Conservation (phyloP, 2,888 invertebrate species). For the Kuschelorhynchus macadamiae region DNA sequence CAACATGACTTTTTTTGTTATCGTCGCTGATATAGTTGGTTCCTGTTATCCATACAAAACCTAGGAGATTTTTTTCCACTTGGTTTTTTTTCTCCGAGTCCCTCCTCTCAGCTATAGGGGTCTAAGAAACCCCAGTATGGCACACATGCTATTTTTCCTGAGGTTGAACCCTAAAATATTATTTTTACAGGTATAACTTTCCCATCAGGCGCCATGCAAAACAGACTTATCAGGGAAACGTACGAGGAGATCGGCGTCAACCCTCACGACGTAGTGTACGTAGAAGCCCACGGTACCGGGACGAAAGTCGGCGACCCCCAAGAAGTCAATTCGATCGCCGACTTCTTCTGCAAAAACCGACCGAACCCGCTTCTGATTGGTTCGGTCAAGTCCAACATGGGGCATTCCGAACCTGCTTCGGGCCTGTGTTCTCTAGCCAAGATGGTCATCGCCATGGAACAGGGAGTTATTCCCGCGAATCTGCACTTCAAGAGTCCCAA, state of each 20-base stretch:
- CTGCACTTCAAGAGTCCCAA: constrained; percentile 92
- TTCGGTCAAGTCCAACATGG: constrained; percentile 99
- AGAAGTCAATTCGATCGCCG: constrained; percentile 95
- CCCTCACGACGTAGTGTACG: constrained; percentile 88
- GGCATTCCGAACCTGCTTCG: constrained; percentile 95
- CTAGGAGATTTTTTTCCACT: too few species aligned
- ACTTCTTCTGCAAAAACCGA: constrained; percentile 89
- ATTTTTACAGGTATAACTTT: constrained; percentile 71
- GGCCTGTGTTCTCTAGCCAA: constrained; percentile 94
- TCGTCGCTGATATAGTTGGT: too few species aligned
- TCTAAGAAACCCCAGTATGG: too few species aligned
- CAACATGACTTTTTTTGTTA: too few species aligned
- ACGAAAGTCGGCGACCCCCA: constrained; percentile 99
- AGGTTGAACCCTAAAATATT: constrained; percentile 4
- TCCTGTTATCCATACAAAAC: too few species aligned
- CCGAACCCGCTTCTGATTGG: constrained; percentile 88
- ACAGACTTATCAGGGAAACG: constrained; percentile 85
- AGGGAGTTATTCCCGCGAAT: constrained; percentile 90
- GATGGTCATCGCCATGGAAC: constrained; percentile 93
- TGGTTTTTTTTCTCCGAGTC: too few species aligned
- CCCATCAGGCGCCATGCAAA: constrained; percentile 86
- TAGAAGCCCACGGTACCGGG: constrained; percentile 99
- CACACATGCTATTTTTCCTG: too few species aligned
- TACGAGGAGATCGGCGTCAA: constrained; percentile 87
- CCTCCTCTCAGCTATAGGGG: too few species aligned